Percentiles rank a stretch among this genome's conserved stretches.
phyloP scores from a whole-genome alignment of 2,888 invertebrate genomes.

The Apoderus coryli region DNA sequence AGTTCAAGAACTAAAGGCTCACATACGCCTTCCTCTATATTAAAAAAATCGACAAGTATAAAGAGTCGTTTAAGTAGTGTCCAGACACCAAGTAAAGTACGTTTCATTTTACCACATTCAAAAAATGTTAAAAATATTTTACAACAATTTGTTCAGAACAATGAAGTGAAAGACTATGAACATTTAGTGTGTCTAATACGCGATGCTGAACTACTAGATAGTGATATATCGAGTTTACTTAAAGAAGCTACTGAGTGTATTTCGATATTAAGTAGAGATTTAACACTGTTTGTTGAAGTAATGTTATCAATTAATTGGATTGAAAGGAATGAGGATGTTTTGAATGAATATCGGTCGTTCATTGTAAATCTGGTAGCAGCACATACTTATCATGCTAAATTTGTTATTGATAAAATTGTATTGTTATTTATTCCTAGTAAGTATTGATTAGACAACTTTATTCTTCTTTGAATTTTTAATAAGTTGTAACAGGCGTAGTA shows the following conservation, averaged over 20 bases:
- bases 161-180: constrained; percentile 35
- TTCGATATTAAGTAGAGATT: constrained; percentile 40
- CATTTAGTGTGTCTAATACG: constrained; percentile 36
- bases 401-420: constrained; percentile 46
- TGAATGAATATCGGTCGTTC: constrained; percentile 45
- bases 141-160: constrained; percentile 29
- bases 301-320: constrained; percentile 45
- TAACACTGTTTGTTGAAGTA: constrained; percentile 44
- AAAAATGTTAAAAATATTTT: constrained; percentile 35
- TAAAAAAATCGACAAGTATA: constrained; percentile 19
- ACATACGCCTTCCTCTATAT: constrained; percentile 19
- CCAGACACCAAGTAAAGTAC: constrained; percentile 22
- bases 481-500: too few species aligned
- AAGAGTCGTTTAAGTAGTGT: constrained; percentile 15
- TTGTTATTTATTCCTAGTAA: constrained; percentile 43
- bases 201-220: constrained; percentile 39
- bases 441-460: too few species aligned
- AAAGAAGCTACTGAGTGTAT: constrained; percentile 42
- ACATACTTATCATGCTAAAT: constrained; percentile 48
- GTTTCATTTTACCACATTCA: constrained; percentile 35
- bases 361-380: constrained; percentile 52
- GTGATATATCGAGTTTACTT: constrained; percentile 40
- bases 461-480: too few species aligned
- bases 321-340: constrained; percentile 34
- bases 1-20: constrained; percentile 11